These are phyloP conservation scores for Anoplius nigerrimus DNA, from an alignment of 2,888 invertebrate species.

Conservation along the genomic window DNA sequence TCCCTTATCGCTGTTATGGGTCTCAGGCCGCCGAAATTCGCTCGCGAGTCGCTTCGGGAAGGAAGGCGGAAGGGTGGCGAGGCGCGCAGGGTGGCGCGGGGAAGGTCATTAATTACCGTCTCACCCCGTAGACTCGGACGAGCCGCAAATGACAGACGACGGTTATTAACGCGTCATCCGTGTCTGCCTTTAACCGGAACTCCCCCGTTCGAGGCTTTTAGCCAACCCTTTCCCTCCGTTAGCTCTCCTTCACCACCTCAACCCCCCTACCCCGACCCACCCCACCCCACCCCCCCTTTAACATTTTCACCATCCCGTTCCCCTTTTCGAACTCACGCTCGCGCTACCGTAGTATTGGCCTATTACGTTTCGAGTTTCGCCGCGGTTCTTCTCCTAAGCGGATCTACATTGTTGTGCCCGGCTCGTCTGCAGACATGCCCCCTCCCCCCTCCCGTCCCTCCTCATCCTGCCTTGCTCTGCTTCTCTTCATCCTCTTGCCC, in stretches of 20 bases:
- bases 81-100: no score
- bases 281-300: constrained; percentile 13
- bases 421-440: neutral
- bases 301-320: neutral
- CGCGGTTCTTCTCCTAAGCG: constrained; percentile 24
- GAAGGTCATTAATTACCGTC: neutral
- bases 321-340: constrained; percentile 2
- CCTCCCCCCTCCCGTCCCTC: no score
- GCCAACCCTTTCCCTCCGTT: constrained; percentile 55
- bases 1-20: no score
- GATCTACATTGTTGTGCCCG: constrained; percentile 9
- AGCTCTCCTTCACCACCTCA: constrained; percentile 24
- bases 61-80: no score
- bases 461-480: no score
- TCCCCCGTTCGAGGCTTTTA: constrained; percentile 61
- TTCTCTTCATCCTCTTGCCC: no score
- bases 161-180: constrained; percentile 59
- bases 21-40: no score
- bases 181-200: constrained; percentile 60
- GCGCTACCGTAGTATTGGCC: constrained; percentile 28
- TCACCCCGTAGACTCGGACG: constrained; percentile 1
- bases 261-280: constrained; percentile 47
- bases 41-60: no score
- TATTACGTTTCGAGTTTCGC: constrained; percentile 27
- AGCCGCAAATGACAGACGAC: constrained; percentile 18